A percentile compares a stretch with the other conserved stretches of the same genome.
These are phyloP conservation scores for Hippoglossus hippoglossus DNA, from an alignment of 2,797 vertebrate species.

Conservation along the genomic window DNA sequence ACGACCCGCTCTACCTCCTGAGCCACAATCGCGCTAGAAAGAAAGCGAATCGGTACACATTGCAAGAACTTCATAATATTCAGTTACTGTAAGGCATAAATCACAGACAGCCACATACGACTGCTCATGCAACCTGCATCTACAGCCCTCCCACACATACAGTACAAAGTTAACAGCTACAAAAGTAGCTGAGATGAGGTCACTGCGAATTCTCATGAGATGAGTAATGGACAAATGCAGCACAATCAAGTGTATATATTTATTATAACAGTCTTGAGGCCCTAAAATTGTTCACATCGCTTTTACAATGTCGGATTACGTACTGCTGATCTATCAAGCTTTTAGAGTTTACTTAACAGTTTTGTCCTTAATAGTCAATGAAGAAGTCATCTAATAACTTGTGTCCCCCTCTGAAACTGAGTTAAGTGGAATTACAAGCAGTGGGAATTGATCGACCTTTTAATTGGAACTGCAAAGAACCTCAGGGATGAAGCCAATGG, in stretches of 20 bases:
- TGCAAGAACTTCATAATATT: background rate
- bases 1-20: too few relatives aligned
- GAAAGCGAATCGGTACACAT: background rate
- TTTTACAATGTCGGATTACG: slow-evolving; percentile 40
- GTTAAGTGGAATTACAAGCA: slow-evolving; percentile 14
- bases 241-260: slow-evolving; percentile 30
- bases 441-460: slow-evolving; percentile 30
- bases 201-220: slow-evolving; percentile 42
- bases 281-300: slow-evolving; percentile 4
- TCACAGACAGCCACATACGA: slow-evolving; percentile 28
- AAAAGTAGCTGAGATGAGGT: slow-evolving; percentile 48
- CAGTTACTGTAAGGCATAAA: background rate
- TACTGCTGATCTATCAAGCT: slow-evolving; percentile 13
- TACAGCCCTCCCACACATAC: slow-evolving; percentile 58
- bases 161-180: slow-evolving; percentile 48
- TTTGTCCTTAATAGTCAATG: slow-evolving; percentile 9
- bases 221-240: slow-evolving; percentile 51
- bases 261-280: slow-evolving; percentile 16
- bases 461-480: slow-evolving; percentile 23
- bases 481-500: slow-evolving; percentile 13
- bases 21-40: too few relatives aligned
- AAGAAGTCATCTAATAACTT: slow-evolving; percentile 13
- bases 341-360: slow-evolving; percentile 6
- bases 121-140: slow-evolving; percentile 36
- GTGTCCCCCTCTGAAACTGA: slow-evolving; percentile 15